A percentile compares a stretch with the other conserved stretches of the same genome.
Conservation (phyloP, 2,888 invertebrate genomes). For the Psylliodes chrysocephalus region DNA sequence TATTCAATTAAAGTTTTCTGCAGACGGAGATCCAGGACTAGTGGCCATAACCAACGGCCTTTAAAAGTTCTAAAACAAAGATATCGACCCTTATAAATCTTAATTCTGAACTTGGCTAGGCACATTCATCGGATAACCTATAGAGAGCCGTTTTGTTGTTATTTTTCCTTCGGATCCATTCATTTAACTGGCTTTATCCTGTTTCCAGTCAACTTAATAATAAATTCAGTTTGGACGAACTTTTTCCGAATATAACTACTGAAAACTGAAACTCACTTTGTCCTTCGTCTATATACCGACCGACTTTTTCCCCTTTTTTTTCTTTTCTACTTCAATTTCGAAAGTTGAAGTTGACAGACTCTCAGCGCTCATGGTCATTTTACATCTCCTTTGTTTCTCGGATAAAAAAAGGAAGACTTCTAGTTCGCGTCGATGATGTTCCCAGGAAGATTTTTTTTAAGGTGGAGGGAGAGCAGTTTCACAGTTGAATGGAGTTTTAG, state of each 20-base stretch:
- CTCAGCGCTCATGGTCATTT: conserved; percentile 21
- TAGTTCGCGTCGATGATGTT: too few species aligned
- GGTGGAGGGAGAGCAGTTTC: too few species aligned
- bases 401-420: neutral
- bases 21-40: too few species aligned
- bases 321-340: conserved; percentile 15
- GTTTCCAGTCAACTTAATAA: conserved; percentile 15
- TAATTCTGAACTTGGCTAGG: conserved; percentile 1
- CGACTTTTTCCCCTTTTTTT: neutral
- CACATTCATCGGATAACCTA: neutral
- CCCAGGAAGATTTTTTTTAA: too few species aligned
- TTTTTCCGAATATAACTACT: conserved; percentile 24
- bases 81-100: too few species aligned
- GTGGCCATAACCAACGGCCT: too few species aligned
- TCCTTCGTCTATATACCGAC: neutral
- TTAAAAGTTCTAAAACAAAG: too few species aligned
- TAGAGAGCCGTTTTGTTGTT: neutral
- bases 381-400: conserved; percentile 12
- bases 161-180: neutral
- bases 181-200: conserved; percentile 8
- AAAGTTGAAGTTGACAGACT: conserved; percentile 19
- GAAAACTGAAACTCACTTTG: conserved; percentile 23
- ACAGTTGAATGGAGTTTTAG: too few species aligned
- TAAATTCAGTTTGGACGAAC: conserved; percentile 13
- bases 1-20: too few species aligned